These are phyloP conservation scores for Phylloscopus trochiloides DNA, from an alignment of 2,113 vertebrate species.

Conservation along the genomic window DNA sequence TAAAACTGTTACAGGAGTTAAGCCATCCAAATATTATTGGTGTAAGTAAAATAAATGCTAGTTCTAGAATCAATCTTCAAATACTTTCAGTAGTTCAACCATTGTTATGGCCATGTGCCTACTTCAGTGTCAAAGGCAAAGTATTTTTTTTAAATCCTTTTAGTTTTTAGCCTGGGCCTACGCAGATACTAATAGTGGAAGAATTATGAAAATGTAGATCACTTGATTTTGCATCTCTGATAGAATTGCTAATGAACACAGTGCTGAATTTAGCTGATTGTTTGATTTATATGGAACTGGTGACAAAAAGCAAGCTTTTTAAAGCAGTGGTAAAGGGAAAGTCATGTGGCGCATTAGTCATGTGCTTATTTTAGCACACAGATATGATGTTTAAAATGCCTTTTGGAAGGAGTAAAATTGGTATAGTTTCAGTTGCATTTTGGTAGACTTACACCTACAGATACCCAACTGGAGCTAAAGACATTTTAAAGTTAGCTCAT, in stretches of 20 bases:
- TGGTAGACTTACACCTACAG: not conserved
- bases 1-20: constrained; percentile 94
- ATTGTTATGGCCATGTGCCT: not conserved
- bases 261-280: not conserved
- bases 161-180: not conserved
- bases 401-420: not conserved
- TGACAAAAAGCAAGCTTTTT: not conserved
- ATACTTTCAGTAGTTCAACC: not conserved
- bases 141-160: not conserved
- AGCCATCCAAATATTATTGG: constrained; percentile 98
- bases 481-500: not conserved
- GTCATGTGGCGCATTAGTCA: not conserved
- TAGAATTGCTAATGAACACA: not conserved
- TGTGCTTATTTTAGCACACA: not conserved
- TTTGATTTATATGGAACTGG: not conserved
- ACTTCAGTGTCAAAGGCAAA: not conserved
- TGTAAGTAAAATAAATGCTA: constrained; percentile 75
- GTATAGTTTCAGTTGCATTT: not conserved
- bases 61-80: not conserved
- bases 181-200: not conserved
- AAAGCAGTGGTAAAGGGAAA: not conserved
- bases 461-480: not conserved
- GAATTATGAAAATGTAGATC: not conserved
- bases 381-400: not conserved
- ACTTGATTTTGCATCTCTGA: not conserved